Evolutionary conservation across 2,888 invertebrate species (phyloP).

Genomic region (Phrixothrix hirtus): DNA sequence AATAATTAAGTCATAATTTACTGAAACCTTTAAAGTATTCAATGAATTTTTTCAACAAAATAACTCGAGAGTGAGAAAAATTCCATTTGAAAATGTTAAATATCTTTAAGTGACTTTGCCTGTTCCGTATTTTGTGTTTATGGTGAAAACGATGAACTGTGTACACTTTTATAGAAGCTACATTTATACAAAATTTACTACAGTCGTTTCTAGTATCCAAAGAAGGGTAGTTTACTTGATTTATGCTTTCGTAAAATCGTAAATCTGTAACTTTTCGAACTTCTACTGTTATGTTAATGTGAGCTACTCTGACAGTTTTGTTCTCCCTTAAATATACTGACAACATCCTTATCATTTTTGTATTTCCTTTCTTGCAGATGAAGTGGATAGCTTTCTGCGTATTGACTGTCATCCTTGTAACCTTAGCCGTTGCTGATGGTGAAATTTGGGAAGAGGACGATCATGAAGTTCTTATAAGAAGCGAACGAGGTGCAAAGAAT

Average conservation of each 20-base stretch:
- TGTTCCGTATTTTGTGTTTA: no score
- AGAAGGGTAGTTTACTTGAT: conserved; percentile 15
- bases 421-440: conserved; percentile 64
- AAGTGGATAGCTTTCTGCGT: conserved; percentile 57
- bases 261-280: conserved; percentile 11
- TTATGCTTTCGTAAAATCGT: conserved; percentile 18
- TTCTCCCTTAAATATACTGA: conserved; percentile 6
- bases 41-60: no score
- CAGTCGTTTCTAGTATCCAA: conserved; percentile 8
- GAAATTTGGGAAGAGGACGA: conserved; percentile 81
- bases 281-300: conserved; percentile 17
- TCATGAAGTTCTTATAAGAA: conserved; percentile 78
- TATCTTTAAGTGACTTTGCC: no score
- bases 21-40: no score
- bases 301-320: conserved; percentile 2
- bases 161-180: not conserved
- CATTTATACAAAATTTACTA: conserved; percentile 5
- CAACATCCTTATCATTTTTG: not conserved
- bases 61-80: no score
- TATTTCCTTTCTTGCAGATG: conserved; percentile 52
- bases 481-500: conserved; percentile 78
- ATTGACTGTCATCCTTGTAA: conserved; percentile 59
- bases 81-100: no score
- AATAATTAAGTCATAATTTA: no score
- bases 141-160: no score